These are phyloP conservation scores for Sacculina carcini DNA, from an alignment of 2,888 invertebrate species.

Conservation along the genomic window DNA sequence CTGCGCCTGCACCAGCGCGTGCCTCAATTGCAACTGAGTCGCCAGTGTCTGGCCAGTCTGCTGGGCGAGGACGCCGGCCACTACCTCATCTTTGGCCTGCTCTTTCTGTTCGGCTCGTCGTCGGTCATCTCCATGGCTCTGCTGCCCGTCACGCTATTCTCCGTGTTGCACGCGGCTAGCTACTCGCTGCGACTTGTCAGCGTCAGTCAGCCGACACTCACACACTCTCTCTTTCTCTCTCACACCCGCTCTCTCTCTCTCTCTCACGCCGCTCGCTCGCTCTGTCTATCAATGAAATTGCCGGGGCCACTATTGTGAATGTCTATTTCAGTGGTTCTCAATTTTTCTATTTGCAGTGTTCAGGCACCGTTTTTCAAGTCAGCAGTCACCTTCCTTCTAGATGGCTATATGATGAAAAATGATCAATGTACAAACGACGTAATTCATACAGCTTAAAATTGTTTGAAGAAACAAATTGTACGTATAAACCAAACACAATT, in stretches of 20 bases:
- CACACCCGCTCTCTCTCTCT: too few relatives aligned
- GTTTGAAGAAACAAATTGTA: too few relatives aligned
- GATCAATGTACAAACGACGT: too few relatives aligned
- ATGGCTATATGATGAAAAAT: too few relatives aligned
- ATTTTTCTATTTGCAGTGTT: too few relatives aligned
- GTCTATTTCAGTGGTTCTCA: too few relatives aligned
- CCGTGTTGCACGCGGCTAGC: slow-evolving; percentile 68
- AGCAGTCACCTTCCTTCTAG: too few relatives aligned
- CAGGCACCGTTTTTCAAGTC: too few relatives aligned
- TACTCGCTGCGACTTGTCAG: slow-evolving; percentile 69
- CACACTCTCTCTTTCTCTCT: background rate
- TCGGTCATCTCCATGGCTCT: slow-evolving; percentile 54
- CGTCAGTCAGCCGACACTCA: slow-evolving; percentile 35
- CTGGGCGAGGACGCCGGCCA: slow-evolving; percentile 45
- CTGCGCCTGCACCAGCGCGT: slow-evolving; percentile 79
- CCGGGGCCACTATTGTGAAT: too few relatives aligned
- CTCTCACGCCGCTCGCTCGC: background rate
- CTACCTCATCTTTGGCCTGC: slow-evolving; percentile 78
- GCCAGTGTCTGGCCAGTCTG: slow-evolving; percentile 42
- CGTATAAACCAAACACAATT: too few relatives aligned
- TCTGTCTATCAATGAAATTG: too few relatives aligned
- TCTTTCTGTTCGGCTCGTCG: slow-evolving; percentile 73
- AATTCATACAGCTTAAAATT: too few relatives aligned
- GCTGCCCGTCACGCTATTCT: slow-evolving; percentile 71
- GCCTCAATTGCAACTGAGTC: slow-evolving; percentile 49